Evolutionary conservation across 1,140 invertebrate species (phyloP), one percentile per base, ranked within the genome.

Genomic region (Rhizoglyphus robini): DNA sequence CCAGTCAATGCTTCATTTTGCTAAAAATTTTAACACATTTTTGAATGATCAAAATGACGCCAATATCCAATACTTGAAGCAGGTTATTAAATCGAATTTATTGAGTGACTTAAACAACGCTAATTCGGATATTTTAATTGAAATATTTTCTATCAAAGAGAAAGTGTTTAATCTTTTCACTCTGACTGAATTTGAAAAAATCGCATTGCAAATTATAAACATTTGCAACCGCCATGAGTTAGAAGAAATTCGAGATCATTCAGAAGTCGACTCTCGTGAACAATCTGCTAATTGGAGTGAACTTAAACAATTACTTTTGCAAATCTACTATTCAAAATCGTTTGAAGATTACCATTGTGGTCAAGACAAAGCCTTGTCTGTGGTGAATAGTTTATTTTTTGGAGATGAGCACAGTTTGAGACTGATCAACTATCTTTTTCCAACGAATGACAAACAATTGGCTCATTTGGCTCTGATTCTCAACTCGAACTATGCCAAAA

Each of bases 71-170:
- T 51, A 51, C 29, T 27, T 23, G 48, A 51, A 51, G 15, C 23
- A 36, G 4, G 64, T 68, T 46, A 65, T 69, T 15, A 61, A 47
- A 64, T 36, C 49, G n/a, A 41, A 46, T n/a, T 30, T 69, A 29
- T 30, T 18, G 20, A 20, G 34, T 2, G 47, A 54, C 36, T 65
- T 69, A 25, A 51, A 8, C 4, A 63, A 68, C 58, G 58, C 65
- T 20, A 34, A 32, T n/a, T 51, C 67, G 3, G 8, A 23, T 30
- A 46, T 70, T 46, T 63, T 68, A 15, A 3, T 29, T 3, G 23
- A 51, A 51, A 25, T 69, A 1, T 64, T 69, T 18, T n/a, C 23
- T 2, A 13, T 41, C n/a, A 31, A 41, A 47, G 27, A 65, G 49
- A 46, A 65, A 20, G 13, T 69, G 15, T 46, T 65, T n/a, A 0